A percentile compares a stretch with the other conserved stretches of the same genome.
Evolutionary conservation across 2,113 vertebrate species (phyloP).

Genomic region (Arvicanthis niloticus): DNA sequence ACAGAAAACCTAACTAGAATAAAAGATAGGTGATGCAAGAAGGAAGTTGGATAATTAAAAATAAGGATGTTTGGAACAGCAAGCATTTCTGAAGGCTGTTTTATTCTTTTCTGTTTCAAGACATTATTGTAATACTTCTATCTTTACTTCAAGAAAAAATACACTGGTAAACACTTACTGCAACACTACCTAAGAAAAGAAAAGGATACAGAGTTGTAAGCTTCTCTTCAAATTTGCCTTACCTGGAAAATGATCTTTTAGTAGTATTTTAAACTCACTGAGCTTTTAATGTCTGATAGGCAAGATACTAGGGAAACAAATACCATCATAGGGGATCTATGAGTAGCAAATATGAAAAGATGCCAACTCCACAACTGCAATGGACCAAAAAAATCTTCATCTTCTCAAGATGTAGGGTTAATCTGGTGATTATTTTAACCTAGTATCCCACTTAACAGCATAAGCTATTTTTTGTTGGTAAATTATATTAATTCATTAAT

Average conservation of each 20-base stretch:
- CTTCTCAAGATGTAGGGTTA: neutral
- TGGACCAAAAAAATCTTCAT: neutral
- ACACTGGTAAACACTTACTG: neutral
- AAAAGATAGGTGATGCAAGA: no score
- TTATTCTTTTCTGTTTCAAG: neutral
- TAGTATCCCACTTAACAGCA: no score
- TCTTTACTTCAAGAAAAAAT: neutral
- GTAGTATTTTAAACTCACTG: neutral
- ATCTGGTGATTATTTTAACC: neutral
- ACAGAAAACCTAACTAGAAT: neutral
- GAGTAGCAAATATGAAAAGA: neutral
- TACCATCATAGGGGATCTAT: no score
- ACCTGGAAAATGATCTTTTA: neutral
- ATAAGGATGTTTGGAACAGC: neutral
- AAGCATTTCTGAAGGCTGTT: neutral
- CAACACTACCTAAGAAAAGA: neutral
- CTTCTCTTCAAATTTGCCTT: neutral
- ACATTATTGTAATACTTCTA: neutral
- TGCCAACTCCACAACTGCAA: neutral
- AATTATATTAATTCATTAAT: neutral
- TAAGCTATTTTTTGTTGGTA: neutral
- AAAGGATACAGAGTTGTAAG: neutral
- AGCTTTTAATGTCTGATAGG: neutral
- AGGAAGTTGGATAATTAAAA: neutral
- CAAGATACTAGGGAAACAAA: neutral